A percentile compares a stretch with the other conserved stretches of the same genome.
These are phyloP conservation scores for Nephrocerus scutellatus DNA, from an alignment of 2,888 invertebrate genomes.

Conservation along the genomic window DNA sequence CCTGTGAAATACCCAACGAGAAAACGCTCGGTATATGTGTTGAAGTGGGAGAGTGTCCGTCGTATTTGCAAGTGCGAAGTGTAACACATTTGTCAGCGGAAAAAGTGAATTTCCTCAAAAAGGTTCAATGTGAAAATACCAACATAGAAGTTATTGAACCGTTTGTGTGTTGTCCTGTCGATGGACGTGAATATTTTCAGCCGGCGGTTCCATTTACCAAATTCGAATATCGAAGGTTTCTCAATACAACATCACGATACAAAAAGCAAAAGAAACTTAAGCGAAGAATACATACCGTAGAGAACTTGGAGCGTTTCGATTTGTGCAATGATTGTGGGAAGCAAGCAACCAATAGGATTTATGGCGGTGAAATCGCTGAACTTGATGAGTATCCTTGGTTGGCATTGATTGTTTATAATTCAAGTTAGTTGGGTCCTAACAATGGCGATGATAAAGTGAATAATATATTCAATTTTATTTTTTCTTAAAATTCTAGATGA, in stretches of 20 bases:
- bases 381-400: constrained; percentile 61
- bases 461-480: too few species aligned
- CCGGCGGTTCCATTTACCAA: constrained; percentile 38
- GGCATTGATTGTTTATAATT: constrained; percentile 54
- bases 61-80: constrained; percentile 40
- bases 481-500: constrained; percentile 43
- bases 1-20: constrained; percentile 45
- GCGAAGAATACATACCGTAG: constrained; percentile 41
- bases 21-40: constrained; percentile 38
- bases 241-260: constrained; percentile 32
- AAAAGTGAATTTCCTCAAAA: constrained; percentile 40
- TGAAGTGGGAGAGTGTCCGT: constrained; percentile 32
- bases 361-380: constrained; percentile 57
- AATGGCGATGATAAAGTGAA: too few species aligned
- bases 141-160: constrained; percentile 19
- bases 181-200: constrained; percentile 37
- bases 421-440: too few species aligned
- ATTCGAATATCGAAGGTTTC: constrained; percentile 32
- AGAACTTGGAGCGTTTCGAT: constrained; percentile 33
- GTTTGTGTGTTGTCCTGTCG: constrained; percentile 40
- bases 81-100: constrained; percentile 35
- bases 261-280: constrained; percentile 39
- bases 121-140: constrained; percentile 37
- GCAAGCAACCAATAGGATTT: constrained; percentile 54
- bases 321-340: constrained; percentile 51